Conservation (phyloP, 2,113 vertebrate species). For the Cyprinodon variegatus region DNA sequence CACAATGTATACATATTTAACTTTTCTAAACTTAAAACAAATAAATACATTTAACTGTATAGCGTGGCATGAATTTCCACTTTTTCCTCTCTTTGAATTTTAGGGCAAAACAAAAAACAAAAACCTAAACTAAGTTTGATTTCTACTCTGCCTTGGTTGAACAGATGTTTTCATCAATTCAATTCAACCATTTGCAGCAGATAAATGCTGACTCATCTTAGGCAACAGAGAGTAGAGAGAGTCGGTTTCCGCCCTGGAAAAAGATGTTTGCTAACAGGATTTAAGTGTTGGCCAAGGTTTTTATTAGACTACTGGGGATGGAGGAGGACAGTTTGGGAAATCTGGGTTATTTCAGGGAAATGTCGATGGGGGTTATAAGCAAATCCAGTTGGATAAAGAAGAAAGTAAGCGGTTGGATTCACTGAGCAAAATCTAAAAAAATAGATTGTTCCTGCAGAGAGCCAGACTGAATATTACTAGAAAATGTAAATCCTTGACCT, state of each 20-base stretch:
- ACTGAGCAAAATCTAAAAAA: slow-evolving; percentile 45
- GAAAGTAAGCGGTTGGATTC: slow-evolving; percentile 31
- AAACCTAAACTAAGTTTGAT: slow-evolving; percentile 14
- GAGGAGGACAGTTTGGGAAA: slow-evolving; percentile 36
- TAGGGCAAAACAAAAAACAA: not conserved
- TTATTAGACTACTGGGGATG: slow-evolving; percentile 35
- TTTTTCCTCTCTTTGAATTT: not conserved
- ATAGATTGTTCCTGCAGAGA: slow-evolving; percentile 33
- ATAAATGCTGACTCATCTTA: slow-evolving; percentile 11
- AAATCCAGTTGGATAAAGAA: slow-evolving; percentile 42
- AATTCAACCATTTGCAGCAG: slow-evolving; percentile 11
- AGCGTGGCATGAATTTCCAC: not conserved
- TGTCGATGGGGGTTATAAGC: slow-evolving; percentile 21
- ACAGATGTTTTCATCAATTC: slow-evolving; percentile 40
- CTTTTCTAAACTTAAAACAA: too few relatives aligned
- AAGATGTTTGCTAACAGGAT: slow-evolving; percentile 29
- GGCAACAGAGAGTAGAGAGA: not conserved
- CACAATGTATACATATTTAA: too few relatives aligned
- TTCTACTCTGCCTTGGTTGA: slow-evolving; percentile 43
- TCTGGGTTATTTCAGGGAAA: slow-evolving; percentile 31
- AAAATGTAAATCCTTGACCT: not conserved
- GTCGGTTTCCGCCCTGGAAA: slow-evolving; percentile 4
- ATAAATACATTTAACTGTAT: not conserved
- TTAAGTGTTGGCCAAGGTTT: slow-evolving; percentile 34
- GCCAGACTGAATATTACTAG: slow-evolving; percentile 11